A percentile compares a stretch with the other conserved stretches of the same genome.
Conservation (phyloP, 2,113 vertebrate species). For the Rhinolophus ferrumequinum region DNA sequence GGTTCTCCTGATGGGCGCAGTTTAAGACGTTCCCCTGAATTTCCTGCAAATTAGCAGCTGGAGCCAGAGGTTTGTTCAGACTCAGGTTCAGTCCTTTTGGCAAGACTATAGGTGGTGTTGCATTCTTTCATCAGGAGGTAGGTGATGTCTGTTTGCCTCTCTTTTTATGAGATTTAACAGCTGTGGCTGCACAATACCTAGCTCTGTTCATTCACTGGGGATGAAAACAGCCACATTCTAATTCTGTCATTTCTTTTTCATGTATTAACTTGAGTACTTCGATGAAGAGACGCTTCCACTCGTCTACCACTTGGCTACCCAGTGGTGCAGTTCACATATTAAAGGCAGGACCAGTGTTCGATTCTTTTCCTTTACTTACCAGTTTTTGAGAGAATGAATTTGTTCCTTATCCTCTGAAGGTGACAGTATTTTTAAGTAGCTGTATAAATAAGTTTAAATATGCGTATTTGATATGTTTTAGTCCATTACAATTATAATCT, state of each 20-base stretch:
- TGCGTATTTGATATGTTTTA: not conserved
- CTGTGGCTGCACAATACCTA: not conserved
- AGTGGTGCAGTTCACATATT: not conserved
- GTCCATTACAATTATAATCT: conserved; percentile 25
- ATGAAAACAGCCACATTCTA: not conserved
- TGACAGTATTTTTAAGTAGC: not conserved
- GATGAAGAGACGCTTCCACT: not conserved
- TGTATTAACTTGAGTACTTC: not conserved
- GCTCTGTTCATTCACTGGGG: not conserved
- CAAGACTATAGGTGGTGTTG: not conserved
- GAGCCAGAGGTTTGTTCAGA: not conserved
- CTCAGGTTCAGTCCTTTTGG: not conserved
- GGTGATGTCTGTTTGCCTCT: not conserved
- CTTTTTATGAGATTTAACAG: not conserved
- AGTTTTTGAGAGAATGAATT: conserved; percentile 17
- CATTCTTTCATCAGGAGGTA: not conserved
- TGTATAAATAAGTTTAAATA: not conserved
- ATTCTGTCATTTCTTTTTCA: not conserved
- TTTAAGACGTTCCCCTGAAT: not conserved
- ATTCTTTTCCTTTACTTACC: not conserved
- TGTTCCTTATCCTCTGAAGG: not conserved
- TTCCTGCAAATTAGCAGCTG: not conserved
- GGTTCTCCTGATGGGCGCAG: not conserved
- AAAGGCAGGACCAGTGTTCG: not conserved
- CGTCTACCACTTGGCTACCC: not conserved